These are phyloP conservation scores for Hyperopisus bebe DNA, from an alignment of 2,113 vertebrate genomes.

Conservation along the genomic window DNA sequence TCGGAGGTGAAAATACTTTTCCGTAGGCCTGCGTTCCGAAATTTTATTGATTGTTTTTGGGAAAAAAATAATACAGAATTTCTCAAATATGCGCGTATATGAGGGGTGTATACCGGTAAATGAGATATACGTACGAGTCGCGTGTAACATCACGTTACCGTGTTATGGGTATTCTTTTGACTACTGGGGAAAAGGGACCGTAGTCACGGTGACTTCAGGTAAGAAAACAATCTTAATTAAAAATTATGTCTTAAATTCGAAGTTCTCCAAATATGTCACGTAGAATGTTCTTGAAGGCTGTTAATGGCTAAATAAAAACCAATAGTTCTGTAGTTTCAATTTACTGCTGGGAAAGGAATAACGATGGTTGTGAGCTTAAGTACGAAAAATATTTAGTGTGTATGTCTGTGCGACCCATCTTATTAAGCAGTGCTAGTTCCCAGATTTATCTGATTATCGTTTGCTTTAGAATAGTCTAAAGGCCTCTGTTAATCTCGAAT, in stretches of 20 bases:
- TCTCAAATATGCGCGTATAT: neutral
- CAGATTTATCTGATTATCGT: neutral
- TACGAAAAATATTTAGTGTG: neutral
- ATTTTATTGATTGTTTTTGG: neutral
- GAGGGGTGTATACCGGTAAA: neutral
- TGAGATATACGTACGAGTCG: neutral
- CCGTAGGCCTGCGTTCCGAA: neutral
- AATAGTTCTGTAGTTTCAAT: neutral
- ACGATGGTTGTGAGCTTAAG: neutral
- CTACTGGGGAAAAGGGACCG: neutral
- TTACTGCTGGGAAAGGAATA: neutral
- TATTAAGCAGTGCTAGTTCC: neutral
- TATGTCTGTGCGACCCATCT: neutral
- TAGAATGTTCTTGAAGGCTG: neutral
- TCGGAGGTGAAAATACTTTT: neutral
- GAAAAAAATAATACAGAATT: neutral
- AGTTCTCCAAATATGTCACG: neutral
- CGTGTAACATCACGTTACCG: neutral
- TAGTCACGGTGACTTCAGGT: neutral
- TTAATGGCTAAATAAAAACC: neutral
- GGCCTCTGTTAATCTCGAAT: neutral
- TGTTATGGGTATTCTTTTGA: neutral
- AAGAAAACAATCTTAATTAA: neutral
- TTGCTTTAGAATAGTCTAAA: neutral
- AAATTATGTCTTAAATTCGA: neutral